These are phyloP conservation scores for Melanotaenia parkinsoni DNA, from an alignment of 2,797 vertebrate genomes.

Conservation along the genomic window DNA sequence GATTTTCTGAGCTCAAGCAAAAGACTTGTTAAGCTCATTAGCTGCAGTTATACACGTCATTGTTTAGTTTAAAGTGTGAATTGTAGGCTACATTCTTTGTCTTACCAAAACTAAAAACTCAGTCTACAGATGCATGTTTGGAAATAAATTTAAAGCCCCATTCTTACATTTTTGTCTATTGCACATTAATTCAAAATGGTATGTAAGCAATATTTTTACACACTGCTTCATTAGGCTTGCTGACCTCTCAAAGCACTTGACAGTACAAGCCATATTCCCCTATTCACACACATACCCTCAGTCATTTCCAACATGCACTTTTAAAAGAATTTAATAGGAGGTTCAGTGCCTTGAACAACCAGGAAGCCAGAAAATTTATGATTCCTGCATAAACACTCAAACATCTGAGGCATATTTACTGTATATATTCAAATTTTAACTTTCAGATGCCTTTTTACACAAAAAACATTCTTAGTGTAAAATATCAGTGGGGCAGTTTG, in stretches of 20 bases:
- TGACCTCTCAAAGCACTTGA: neutral
- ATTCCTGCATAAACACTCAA: too few species aligned
- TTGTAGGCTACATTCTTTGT: constrained; percentile 1
- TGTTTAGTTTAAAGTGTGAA: neutral
- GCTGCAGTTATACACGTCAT: neutral
- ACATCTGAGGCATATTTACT: too few species aligned
- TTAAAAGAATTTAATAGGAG: too few species aligned
- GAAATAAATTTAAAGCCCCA: neutral
- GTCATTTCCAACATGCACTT: too few species aligned
- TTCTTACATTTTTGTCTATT: neutral
- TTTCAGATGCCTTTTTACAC: too few species aligned
- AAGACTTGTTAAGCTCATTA: neutral
- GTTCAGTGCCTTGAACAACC: too few species aligned
- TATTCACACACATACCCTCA: too few species aligned
- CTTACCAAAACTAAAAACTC: neutral
- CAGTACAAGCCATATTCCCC: neutral
- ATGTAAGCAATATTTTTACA: neutral
- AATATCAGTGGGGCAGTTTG: too few species aligned
- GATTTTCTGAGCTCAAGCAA: neutral
- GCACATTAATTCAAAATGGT: neutral
- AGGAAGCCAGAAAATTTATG: too few species aligned
- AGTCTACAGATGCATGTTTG: neutral
- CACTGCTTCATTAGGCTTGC: neutral
- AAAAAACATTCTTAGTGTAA: too few species aligned
- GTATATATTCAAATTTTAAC: too few species aligned